phyloP scores from a whole-genome alignment of 2,113 vertebrate genomes.

The Erpornis zantholeuca region DNA sequence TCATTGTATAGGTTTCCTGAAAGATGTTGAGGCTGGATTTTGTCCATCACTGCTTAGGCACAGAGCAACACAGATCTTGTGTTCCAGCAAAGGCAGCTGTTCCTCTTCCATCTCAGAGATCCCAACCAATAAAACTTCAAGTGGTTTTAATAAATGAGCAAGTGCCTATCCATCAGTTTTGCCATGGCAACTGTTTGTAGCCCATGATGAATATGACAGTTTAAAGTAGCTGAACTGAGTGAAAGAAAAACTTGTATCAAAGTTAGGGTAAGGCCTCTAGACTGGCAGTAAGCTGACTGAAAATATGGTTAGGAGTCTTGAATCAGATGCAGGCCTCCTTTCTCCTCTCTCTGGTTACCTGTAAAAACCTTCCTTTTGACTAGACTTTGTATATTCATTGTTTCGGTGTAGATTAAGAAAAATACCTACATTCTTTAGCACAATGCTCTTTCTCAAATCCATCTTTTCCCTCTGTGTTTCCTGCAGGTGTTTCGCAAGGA shows the following conservation, averaged over 20 bases:
- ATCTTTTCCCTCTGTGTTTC: not conserved
- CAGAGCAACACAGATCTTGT: not conserved
- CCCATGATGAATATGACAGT: not conserved
- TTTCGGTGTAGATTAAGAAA: not conserved
- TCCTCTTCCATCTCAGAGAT: not conserved
- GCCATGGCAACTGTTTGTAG: not conserved
- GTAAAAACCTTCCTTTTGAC: not conserved
- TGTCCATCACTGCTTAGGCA: not conserved
- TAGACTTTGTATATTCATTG: not conserved
- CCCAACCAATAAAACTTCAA: not conserved
- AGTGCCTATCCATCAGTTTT: not conserved
- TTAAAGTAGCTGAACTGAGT: not conserved
- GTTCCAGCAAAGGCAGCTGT: not conserved
- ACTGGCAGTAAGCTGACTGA: not conserved
- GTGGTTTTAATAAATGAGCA: not conserved
- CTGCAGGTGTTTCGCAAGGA: conserved; percentile 96
- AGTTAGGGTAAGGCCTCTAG: not conserved
- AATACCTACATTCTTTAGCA: not conserved
- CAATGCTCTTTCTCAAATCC: not conserved
- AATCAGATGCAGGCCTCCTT: not conserved
- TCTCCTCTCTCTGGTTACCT: not conserved
- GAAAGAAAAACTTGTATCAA: not conserved
- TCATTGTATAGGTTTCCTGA: not conserved
- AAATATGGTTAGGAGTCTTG: not conserved
- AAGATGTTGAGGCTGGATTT: not conserved